These are phyloP conservation scores for Dasypogon diadema DNA, from an alignment of 2,888 invertebrate genomes.

Conservation along the genomic window DNA sequence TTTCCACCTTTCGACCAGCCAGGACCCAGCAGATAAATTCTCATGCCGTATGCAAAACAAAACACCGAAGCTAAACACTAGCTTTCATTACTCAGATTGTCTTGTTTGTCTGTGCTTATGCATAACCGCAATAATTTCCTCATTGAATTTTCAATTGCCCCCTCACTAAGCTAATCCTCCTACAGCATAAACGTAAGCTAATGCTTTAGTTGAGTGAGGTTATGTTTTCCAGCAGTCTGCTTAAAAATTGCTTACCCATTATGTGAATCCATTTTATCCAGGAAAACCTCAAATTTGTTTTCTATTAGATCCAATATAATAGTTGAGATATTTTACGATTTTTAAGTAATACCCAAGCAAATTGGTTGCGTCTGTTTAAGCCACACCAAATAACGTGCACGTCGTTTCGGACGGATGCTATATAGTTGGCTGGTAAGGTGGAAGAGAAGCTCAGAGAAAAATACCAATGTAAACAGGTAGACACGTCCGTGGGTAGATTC, in stretches of 20 bases:
- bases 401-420: neutral
- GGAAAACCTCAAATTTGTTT: neutral
- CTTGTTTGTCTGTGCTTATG: neutral
- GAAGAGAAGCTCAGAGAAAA: neutral
- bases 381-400: neutral
- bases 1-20: no score
- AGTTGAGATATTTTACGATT: no score
- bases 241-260: no score
- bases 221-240: neutral
- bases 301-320: neutral
- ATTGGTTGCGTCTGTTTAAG: no score
- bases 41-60: neutral
- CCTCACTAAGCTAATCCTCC: neutral
- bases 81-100: neutral
- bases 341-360: no score
- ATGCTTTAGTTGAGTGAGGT: neutral
- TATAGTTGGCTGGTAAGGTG: no score
- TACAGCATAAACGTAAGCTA: neutral
- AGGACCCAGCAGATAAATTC: neutral
- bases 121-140: neutral
- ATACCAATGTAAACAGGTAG: neutral
- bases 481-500: conserved; percentile 4
- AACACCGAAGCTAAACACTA: neutral
- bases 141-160: neutral
- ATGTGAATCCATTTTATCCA: no score